Base-by-base conservation (phyloP, 2,113 vertebrate species). In the Bombycilla garrulus region DNA sequence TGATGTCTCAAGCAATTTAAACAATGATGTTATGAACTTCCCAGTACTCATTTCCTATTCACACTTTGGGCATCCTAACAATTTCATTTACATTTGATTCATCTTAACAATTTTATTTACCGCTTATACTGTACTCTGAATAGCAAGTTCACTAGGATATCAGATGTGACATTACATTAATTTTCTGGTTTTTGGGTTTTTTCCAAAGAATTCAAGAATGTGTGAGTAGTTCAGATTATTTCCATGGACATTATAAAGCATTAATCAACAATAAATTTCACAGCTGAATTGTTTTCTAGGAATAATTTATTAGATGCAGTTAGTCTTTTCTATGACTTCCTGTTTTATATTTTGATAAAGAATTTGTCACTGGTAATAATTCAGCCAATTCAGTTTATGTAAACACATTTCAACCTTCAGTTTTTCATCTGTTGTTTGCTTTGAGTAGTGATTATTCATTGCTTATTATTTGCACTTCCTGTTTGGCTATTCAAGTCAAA, bases 291-390 rank as follows among this genome's bases (percentile, higher is more conserved):
- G 35, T 81, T 92, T 80, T 25, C 35, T 60, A 17, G 78, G 36
- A 93, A 91, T 67, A 91, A 87, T 78, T 92, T 77, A 60, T 45
- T 25, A 77, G 40, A 50, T 50, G 2, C 42, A 60, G 60, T 87
- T 73, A 81, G 15, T 86, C 66, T 17, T 89, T 83, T 61, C 58
- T 74, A 28, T 58, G 66, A 95, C 33, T 89, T 60, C 33, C 9
- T 60, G 28, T 42, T 95, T 93, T 88, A 61, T n/a, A 33, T 88
- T 90, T 95, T 80, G 72, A 42, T 92, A 60, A 81, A 65, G 50
- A 73, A 76, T 64, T 90, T 92, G 29, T 88, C 79, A 81, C 51
- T 57, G 31, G 42, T 51, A 86, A 74, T 94, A 88, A 53, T 90
- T 95, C 86, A 90, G n/a, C n/a, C 57, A 83, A 45, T 26, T 78